These are phyloP conservation scores for Rhamnusium bicolor DNA, from an alignment of 2,888 invertebrate genomes.

Conservation along the genomic window DNA sequence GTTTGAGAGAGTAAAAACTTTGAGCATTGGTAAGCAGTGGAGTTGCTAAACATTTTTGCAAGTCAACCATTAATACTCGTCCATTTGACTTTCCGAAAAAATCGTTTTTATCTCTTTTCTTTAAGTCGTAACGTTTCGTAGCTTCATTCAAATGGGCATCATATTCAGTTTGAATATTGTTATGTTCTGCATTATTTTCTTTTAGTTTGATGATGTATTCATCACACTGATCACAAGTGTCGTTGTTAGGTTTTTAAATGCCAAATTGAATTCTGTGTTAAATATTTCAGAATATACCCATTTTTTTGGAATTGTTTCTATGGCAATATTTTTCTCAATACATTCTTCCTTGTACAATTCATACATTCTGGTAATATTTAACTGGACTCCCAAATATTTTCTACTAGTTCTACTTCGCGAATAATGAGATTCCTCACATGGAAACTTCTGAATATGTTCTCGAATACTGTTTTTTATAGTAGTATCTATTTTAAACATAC, in stretches of 20 bases:
- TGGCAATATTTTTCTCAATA: background rate
- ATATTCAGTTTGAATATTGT: conserved; percentile 37
- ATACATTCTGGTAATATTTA: conserved; percentile 43
- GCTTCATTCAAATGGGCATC: background rate
- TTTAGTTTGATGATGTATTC: conserved; percentile 25
- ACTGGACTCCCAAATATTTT: conserved; percentile 42
- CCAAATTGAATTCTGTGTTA: conserved; percentile 44
- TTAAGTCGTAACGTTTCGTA: background rate
- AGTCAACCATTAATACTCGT: conserved; percentile 26
- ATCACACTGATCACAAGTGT: conserved; percentile 39
- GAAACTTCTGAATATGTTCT: no score
- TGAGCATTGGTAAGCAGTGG: conserved; percentile 45
- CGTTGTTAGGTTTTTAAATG: conserved; percentile 37
- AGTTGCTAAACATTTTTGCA: no score
- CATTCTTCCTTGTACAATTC: conserved; percentile 15
- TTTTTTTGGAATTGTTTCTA: conserved; percentile 25
- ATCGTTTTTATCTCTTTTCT: background rate
- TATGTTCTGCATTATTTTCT: conserved; percentile 15
- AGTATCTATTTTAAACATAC: background rate
- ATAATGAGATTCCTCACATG: conserved; percentile 40
- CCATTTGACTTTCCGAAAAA: background rate
- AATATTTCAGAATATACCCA: conserved; percentile 43
- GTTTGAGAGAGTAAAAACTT: conserved; percentile 50
- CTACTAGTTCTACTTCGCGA: conserved; percentile 29
- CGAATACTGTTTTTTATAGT: no score